Conservation (phyloP, 2,888 invertebrate genomes). For the Thymelicus sylvestris region DNA sequence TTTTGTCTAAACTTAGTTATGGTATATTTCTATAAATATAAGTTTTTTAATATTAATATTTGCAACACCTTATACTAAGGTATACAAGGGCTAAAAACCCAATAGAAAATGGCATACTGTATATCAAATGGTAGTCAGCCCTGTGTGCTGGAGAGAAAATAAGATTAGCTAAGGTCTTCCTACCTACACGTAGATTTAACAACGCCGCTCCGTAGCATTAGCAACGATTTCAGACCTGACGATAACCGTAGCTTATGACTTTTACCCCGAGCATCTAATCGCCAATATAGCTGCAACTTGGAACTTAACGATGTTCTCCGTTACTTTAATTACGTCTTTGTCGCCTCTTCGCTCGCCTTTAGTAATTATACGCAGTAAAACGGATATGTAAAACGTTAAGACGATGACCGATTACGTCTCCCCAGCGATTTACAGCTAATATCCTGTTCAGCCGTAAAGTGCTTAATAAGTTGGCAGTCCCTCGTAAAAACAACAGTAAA, state of each 20-base stretch:
- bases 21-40: background rate
- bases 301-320: constrained; percentile 72
- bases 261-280: constrained; percentile 58
- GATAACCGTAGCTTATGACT: constrained; percentile 56
- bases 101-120: too few species aligned
- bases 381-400: constrained; percentile 75
- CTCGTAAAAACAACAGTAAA: constrained; percentile 66
- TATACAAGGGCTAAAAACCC: too few species aligned
- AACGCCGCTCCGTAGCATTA: constrained; percentile 50
- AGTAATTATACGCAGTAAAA: constrained; percentile 76
- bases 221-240: constrained; percentile 54
- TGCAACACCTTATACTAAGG: too few species aligned
- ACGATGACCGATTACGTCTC: constrained; percentile 66
- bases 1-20: background rate
- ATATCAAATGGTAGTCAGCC: too few species aligned
- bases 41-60: too few species aligned
- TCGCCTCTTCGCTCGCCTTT: constrained; percentile 65
- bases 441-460: constrained; percentile 69
- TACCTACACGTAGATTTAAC: background rate
- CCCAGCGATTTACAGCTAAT: constrained; percentile 71
- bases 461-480: constrained; percentile 57
- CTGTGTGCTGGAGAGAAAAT: too few species aligned
- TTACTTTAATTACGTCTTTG: constrained; percentile 80
- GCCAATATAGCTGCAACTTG: constrained; percentile 58
- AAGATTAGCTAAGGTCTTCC: too few species aligned